Percentiles rank a stretch among this genome's conserved stretches.
Evolutionary conservation across 1,140 invertebrate genomes (phyloP).

Genomic region (Trichogramma pretiosum): DNA sequence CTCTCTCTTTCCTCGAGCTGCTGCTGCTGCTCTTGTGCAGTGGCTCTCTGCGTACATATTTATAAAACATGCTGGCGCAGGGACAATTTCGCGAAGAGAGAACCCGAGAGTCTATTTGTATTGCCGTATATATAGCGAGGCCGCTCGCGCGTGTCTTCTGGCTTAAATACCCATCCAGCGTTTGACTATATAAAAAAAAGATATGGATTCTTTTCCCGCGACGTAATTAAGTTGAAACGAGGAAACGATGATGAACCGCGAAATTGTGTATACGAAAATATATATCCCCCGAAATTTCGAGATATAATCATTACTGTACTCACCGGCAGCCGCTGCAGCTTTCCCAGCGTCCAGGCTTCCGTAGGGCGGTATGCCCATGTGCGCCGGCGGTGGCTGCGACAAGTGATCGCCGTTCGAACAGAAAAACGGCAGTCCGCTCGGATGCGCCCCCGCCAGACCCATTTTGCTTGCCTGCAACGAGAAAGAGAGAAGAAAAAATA

Average conservation of each 20-base stretch:
- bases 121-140: conserved; percentile 16
- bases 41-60: no score
- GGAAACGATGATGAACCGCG: no score
- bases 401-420: conserved; percentile 78
- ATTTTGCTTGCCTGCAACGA: conserved; percentile 79
- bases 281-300: not conserved
- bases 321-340: conserved; percentile 46
- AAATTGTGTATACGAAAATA: not conserved
- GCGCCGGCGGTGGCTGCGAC: conserved; percentile 87
- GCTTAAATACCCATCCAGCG: no score
- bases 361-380: conserved; percentile 94
- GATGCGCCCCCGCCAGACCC: conserved; percentile 61
- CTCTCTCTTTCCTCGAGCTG: no score
- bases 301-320: conserved; percentile 44
- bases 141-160: no score
- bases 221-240: no score
- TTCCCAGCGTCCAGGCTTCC: conserved; percentile 69
- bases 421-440: conserved; percentile 72
- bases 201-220: no score
- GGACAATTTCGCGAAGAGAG: no score
- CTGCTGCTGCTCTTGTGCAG: no score
- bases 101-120: conserved; percentile 17
- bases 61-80: no score
- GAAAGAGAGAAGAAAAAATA: no score
- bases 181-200: no score